phyloP scores from a whole-genome alignment of 2,888 invertebrate species.

The Diaphora mendica region DNA sequence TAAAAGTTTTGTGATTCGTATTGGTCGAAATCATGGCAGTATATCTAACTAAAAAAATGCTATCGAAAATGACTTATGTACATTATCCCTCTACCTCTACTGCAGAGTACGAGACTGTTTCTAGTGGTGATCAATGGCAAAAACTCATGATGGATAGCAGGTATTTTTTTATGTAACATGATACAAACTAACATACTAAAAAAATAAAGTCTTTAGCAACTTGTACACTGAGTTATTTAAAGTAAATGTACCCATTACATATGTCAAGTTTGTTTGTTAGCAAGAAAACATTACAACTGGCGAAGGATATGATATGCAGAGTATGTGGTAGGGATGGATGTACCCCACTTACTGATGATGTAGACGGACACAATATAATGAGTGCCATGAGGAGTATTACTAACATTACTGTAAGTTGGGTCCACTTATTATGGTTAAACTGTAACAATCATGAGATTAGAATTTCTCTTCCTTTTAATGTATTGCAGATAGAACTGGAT shows the following conservation, averaged over 20 bases:
- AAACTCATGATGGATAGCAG: slow-evolving; percentile 64
- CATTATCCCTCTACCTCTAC: slow-evolving; percentile 59
- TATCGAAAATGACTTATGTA: slow-evolving; percentile 70
- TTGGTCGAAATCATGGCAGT: slow-evolving; percentile 66
- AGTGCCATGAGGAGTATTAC: slow-evolving; percentile 73
- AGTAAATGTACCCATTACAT: background rate
- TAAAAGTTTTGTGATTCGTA: slow-evolving; percentile 7
- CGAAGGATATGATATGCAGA: slow-evolving; percentile 76
- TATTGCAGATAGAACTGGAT: slow-evolving; percentile 72
- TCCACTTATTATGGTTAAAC: background rate
- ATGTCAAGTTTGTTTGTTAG: slow-evolving; percentile 50
- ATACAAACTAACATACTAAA: background rate
- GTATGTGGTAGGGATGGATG: slow-evolving; percentile 76
- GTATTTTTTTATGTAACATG: slow-evolving; percentile 49
- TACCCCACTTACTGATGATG: slow-evolving; percentile 71
- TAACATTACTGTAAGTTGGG: slow-evolving; percentile 73
- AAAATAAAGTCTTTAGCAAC: background rate
- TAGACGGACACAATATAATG: slow-evolving; percentile 74
- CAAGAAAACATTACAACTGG: slow-evolving; percentile 61
- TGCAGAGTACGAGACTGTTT: slow-evolving; percentile 56
- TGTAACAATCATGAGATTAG: no score
- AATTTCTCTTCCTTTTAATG: background rate
- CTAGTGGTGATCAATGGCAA: slow-evolving; percentile 73
- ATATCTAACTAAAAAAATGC: slow-evolving; percentile 77
- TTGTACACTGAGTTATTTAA: background rate